These are phyloP conservation scores for Lagorchestes hirsutus DNA, from an alignment of 2,797 vertebrate genomes.

Conservation along the genomic window DNA sequence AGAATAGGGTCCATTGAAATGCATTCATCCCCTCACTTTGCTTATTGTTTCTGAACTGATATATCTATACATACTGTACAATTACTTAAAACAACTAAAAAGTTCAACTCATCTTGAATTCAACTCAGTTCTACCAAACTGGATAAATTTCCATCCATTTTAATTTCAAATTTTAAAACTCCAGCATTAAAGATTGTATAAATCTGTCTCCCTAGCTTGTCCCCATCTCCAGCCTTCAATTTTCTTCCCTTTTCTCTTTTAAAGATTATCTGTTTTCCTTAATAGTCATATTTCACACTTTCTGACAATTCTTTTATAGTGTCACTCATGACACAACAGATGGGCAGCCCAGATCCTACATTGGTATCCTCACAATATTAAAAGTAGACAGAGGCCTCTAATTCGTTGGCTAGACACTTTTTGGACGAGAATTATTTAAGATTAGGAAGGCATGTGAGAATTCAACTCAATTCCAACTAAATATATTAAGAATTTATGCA, in stretches of 20 bases:
- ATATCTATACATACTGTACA: background rate
- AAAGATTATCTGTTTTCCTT: background rate
- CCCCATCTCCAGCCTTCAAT: conserved; percentile 18
- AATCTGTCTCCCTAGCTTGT: background rate
- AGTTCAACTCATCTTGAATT: background rate
- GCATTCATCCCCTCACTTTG: background rate
- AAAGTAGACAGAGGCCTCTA: background rate
- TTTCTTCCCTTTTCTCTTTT: conserved; percentile 17
- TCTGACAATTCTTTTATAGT: conserved; percentile 26
- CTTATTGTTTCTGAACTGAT: background rate
- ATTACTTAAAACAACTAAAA: background rate
- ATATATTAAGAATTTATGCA: background rate
- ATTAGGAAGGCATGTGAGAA: background rate
- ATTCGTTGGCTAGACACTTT: background rate
- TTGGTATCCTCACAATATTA: background rate
- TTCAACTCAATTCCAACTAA: background rate
- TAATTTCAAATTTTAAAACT: conserved; percentile 23
- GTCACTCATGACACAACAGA: conserved; percentile 15
- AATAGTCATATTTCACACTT: conserved; percentile 8
- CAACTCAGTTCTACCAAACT: background rate
- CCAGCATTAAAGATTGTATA: background rate
- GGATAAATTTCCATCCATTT: background rate
- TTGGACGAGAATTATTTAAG: background rate
- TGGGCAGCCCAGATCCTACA: background rate
- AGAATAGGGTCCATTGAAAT: conserved; percentile 1